These are phyloP conservation scores for Paratrypauchen microcephalus DNA, from an alignment of 2,797 vertebrate genomes.

Conservation along the genomic window DNA sequence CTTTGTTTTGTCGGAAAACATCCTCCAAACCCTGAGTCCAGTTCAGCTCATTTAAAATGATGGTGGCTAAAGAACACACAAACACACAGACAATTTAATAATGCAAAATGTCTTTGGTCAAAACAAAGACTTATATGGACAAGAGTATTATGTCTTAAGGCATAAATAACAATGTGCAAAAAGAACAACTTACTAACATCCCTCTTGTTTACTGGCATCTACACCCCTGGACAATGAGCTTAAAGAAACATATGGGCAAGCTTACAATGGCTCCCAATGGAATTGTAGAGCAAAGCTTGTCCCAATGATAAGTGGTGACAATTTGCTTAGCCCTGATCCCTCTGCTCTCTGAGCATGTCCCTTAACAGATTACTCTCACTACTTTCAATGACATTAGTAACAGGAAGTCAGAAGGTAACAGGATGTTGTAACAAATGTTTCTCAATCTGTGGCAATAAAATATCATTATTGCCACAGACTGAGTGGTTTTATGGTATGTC, in stretches of 20 bases:
- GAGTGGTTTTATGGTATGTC: neutral
- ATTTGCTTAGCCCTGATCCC: slow-evolving; percentile 46
- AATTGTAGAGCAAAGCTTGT: slow-evolving; percentile 33
- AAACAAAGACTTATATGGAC: neutral
- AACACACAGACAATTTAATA: slow-evolving; percentile 6
- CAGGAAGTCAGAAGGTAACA: slow-evolving; percentile 30
- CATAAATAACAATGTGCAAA: neutral
- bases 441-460: no score
- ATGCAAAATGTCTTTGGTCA: neutral
- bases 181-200: neutral
- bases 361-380: slow-evolving; percentile 55
- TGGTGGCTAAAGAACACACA: slow-evolving; percentile 80
- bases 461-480: slow-evolving; percentile 8
- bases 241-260: slow-evolving; percentile 33
- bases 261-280: slow-evolving; percentile 44
- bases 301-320: slow-evolving; percentile 52
- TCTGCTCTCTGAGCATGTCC: slow-evolving; percentile 26
- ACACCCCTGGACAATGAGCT: slow-evolving; percentile 13
- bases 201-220: neutral
- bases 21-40: slow-evolving; percentile 93
- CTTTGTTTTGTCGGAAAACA: slow-evolving; percentile 89
- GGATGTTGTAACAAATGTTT: slow-evolving; percentile 17
- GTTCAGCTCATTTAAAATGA: slow-evolving; percentile 93
- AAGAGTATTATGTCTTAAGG: neutral
- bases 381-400: slow-evolving; percentile 39